A percentile compares a stretch with the other conserved stretches of the same genome.
phyloP scores from a whole-genome alignment of 2,113 vertebrate genomes.

The Pygoscelis adeliae region DNA sequence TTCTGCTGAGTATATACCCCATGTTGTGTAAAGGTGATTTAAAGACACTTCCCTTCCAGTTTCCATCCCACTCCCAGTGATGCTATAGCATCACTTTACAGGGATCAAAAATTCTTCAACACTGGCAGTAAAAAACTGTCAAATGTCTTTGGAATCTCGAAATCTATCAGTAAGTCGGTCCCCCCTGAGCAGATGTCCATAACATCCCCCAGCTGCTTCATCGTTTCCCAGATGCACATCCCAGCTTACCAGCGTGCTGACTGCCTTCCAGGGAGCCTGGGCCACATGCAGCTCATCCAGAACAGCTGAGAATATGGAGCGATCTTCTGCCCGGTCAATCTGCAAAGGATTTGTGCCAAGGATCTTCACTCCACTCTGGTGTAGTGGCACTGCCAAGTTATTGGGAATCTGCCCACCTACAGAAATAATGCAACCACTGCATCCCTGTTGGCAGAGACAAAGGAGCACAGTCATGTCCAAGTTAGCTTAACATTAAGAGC shows the following conservation, averaged over 20 bases:
- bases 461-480: neutral
- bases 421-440: constrained; percentile 90
- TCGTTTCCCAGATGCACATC: neutral
- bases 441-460: constrained; percentile 75
- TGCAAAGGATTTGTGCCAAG: constrained; percentile 90
- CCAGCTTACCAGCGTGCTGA: constrained; percentile 85
- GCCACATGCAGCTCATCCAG: constrained; percentile 87
- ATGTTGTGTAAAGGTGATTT: neutral
- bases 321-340: constrained; percentile 89
- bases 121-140: neutral
- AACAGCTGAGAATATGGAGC: constrained; percentile 87
- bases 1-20: neutral
- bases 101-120: neutral
- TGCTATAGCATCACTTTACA: neutral
- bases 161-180: neutral
- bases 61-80: neutral
- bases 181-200: neutral
- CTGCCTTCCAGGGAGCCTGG: constrained; percentile 92
- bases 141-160: neutral
- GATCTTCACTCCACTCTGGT: constrained; percentile 86
- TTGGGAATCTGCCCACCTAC: constrained; percentile 96
- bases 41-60: neutral
- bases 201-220: neutral
- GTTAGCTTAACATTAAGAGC: neutral
- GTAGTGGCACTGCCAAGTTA: constrained; percentile 88